Conservation (phyloP, 2,797 vertebrate genomes). For the Macrochelys suwanniensis region DNA sequence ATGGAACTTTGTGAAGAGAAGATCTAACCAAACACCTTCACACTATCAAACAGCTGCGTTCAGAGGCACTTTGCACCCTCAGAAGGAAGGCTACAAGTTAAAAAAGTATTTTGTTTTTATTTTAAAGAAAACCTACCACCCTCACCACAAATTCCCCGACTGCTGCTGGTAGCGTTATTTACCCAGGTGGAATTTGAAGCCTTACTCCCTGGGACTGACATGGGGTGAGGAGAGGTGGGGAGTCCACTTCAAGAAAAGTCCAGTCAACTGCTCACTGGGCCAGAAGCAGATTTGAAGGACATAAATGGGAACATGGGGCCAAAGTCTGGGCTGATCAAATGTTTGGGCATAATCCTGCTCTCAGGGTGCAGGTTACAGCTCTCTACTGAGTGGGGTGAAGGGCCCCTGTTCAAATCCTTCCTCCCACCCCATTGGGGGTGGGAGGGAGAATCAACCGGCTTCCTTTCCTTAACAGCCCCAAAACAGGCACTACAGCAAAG, state of each 20-base stretch:
- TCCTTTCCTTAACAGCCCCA: not conserved
- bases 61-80: fast-evolving
- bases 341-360: not conserved
- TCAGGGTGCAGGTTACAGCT: not conserved
- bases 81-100: not conserved
- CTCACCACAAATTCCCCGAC: not conserved
- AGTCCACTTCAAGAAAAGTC: not conserved
- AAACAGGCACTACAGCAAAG: not conserved
- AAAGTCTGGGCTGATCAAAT: not conserved
- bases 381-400: not conserved
- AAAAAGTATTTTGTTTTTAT: not conserved
- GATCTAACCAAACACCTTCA: not conserved
- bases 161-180: not conserved
- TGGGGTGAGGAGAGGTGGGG: fast-evolving
- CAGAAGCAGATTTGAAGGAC: not conserved
- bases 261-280: not conserved
- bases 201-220: not conserved
- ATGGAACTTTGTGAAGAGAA: not conserved
- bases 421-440: not conserved
- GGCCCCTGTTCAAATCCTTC: not conserved
- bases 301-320: not conserved
- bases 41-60: not conserved
- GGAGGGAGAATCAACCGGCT: not conserved
- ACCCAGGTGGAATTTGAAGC: not conserved
- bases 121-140: not conserved